Conservation (phyloP, 2,888 invertebrate genomes). For the Trisateles emortualis region DNA sequence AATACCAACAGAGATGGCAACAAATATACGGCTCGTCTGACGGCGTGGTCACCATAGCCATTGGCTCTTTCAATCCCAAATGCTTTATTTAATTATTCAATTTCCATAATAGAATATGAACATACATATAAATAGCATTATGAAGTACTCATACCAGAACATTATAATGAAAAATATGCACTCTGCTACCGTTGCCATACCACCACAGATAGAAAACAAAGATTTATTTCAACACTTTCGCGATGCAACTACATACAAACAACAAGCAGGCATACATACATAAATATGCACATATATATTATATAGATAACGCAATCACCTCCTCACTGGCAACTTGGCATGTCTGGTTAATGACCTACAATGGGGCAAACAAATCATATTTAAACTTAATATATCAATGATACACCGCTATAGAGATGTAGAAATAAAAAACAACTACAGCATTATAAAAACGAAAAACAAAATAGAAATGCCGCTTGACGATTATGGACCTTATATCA, state of each 20-base stretch:
- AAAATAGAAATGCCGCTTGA: background rate
- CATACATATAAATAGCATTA: no score
- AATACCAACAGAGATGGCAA: no score
- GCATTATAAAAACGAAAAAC: background rate
- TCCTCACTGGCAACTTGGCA: constrained; percentile 54
- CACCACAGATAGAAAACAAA: background rate
- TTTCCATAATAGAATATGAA: no score
- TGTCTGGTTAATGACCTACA: constrained; percentile 73
- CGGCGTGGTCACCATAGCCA: no score
- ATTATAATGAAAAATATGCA: no score
- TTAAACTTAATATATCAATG: constrained; percentile 25
- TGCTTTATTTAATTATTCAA: no score
- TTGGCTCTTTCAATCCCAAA: no score
- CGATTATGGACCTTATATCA: no score
- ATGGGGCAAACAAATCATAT: constrained; percentile 55
- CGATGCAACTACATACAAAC: constrained; percentile 2
- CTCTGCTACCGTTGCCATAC: background rate
- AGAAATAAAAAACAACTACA: background rate
- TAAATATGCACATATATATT: constrained; percentile 24
- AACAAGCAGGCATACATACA: constrained; percentile 21
- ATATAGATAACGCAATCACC: constrained; percentile 55
- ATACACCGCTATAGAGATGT: constrained; percentile 22
- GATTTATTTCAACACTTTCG: background rate
- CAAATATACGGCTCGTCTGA: no score
- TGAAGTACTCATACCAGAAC: no score